phyloP scores from a whole-genome alignment of 2,797 vertebrate species.

The Gorsachius magnificus region DNA sequence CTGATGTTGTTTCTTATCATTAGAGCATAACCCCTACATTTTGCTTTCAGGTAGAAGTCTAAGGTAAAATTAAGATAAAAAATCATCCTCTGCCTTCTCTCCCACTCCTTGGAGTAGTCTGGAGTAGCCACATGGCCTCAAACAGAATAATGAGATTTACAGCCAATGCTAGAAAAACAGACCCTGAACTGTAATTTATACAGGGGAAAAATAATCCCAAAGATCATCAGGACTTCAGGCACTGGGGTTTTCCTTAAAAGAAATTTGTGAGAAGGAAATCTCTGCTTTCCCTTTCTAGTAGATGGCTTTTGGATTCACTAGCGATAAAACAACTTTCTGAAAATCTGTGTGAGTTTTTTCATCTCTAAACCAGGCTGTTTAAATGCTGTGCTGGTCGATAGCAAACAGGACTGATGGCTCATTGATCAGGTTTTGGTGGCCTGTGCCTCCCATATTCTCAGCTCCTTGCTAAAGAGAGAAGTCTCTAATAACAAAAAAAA shows the following conservation, averaged over 20 bases:
- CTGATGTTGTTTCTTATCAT: neutral
- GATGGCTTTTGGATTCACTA: neutral
- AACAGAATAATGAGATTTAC: neutral
- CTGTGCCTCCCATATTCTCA: neutral
- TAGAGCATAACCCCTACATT: neutral
- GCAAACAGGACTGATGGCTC: neutral
- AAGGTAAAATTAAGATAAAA: neutral
- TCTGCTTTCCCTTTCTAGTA: neutral
- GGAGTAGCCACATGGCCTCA: neutral
- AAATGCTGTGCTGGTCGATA: neutral
- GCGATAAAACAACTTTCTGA: neutral
- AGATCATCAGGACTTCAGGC: neutral
- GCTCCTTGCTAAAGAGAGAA: neutral
- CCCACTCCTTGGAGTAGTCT: neutral
- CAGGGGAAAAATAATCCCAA: neutral
- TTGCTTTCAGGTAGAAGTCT: neutral
- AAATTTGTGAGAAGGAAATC: neutral
- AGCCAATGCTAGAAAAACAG: neutral
- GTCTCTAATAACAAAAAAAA: neutral
- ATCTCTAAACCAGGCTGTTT: neutral
- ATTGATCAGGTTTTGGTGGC: neutral
- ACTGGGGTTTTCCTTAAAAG: neutral
- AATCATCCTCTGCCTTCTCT: neutral
- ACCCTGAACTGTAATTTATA: neutral
- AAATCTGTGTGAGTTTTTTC: neutral